Evolutionary conservation across 2,113 vertebrate genomes (phyloP).

Genomic region (Cochlearius cochlearius): DNA sequence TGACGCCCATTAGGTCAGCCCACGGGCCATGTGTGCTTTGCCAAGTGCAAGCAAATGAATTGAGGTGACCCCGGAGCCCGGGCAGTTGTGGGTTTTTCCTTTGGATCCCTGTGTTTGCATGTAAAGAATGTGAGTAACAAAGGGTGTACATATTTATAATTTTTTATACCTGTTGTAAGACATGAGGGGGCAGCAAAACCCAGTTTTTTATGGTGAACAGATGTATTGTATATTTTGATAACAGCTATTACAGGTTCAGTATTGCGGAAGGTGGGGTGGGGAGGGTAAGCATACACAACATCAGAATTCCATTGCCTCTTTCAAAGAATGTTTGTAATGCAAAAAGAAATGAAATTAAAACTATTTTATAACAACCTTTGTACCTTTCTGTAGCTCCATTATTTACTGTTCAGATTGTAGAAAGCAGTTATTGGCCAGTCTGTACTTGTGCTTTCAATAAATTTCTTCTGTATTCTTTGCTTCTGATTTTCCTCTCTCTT

Average conservation of each 20-base stretch:
- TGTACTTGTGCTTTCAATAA: slow-evolving; percentile 81
- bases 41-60: not conserved
- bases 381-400: slow-evolving; percentile 72
- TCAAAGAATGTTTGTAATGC: slow-evolving; percentile 72
- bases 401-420: slow-evolving; percentile 72
- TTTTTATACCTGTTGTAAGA: slow-evolving; percentile 82
- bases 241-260: slow-evolving; percentile 78
- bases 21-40: not conserved
- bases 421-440: slow-evolving; percentile 68
- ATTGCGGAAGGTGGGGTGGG: slow-evolving; percentile 69
- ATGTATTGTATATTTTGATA: slow-evolving; percentile 86
- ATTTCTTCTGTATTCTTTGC: slow-evolving; percentile 74
- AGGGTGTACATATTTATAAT: slow-evolving; percentile 84
- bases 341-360: slow-evolving; percentile 76
- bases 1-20: not conserved
- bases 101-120: slow-evolving; percentile 64
- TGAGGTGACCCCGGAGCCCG: not conserved
- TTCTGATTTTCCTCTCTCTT: slow-evolving; percentile 62
- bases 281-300: slow-evolving; percentile 48
- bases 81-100: not conserved
- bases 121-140: slow-evolving; percentile 73
- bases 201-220: slow-evolving; percentile 75
- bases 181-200: slow-evolving; percentile 66
- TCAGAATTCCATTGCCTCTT: slow-evolving; percentile 68
- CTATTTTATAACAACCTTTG: slow-evolving; percentile 77